These are phyloP conservation scores for Henicopernis longicauda DNA, from an alignment of 2,113 vertebrate genomes.

Conservation along the genomic window DNA sequence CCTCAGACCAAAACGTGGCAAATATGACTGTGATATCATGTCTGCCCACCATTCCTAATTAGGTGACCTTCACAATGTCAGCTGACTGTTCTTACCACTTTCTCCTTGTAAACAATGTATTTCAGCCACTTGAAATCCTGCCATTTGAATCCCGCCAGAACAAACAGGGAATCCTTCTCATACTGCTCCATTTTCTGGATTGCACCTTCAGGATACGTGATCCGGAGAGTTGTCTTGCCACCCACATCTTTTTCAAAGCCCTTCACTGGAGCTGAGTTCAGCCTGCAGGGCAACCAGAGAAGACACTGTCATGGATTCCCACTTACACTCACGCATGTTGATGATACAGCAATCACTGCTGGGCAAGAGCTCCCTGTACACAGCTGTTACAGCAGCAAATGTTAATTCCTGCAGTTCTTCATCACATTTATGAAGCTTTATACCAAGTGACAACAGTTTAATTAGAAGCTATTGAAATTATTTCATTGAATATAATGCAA, in stretches of 20 bases:
- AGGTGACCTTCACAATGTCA: neutral
- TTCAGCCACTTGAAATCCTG: slow-evolving; percentile 96
- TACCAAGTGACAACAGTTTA: neutral
- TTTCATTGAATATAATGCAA: neutral
- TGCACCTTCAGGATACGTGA: slow-evolving; percentile 97
- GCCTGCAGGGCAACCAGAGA: slow-evolving; percentile 71
- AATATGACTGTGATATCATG: neutral
- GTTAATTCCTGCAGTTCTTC: neutral
- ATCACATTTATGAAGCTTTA: neutral
- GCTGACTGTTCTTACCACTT: slow-evolving; percentile 80
- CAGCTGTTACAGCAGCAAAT: neutral
- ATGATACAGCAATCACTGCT: neutral
- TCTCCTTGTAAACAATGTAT: slow-evolving; percentile 95
- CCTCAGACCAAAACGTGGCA: neutral
- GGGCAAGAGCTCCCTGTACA: neutral
- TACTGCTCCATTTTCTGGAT: slow-evolving; percentile 91
- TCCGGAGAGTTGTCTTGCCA: slow-evolving; percentile 93
- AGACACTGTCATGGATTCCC: neutral
- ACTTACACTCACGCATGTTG: neutral
- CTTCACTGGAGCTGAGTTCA: slow-evolving; percentile 90
- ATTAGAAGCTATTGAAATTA: neutral
- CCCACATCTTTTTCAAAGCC: slow-evolving; percentile 93
- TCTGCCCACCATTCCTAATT: neutral
- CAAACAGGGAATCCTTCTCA: slow-evolving; percentile 92
- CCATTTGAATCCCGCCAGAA: slow-evolving; percentile 95